phyloP scores from a whole-genome alignment of 2,113 vertebrate species.

The Meriones unguiculatus region DNA sequence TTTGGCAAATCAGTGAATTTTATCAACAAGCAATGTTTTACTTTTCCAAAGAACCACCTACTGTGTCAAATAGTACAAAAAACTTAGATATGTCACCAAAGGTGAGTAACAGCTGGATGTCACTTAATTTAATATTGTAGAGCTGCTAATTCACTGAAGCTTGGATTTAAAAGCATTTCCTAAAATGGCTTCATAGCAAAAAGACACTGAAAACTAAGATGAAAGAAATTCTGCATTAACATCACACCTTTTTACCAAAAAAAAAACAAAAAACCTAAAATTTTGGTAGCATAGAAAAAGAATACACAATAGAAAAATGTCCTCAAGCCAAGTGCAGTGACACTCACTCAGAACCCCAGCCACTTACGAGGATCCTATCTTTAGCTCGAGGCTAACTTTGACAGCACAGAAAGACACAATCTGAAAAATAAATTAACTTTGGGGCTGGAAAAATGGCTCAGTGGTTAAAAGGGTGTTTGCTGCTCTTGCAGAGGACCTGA shows the following conservation, averaged over 20 bases:
- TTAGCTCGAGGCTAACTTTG: not conserved
- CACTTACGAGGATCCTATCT: not conserved
- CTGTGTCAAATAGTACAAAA: not conserved
- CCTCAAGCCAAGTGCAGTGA: not conserved
- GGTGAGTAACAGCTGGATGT: not conserved
- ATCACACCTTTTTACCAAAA: not conserved
- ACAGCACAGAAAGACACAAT: not conserved
- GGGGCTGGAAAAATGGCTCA: not conserved
- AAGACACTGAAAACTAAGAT: not conserved
- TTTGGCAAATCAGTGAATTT: not conserved
- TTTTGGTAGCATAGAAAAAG: not conserved
- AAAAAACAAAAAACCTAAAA: not conserved
- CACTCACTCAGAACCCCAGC: not conserved
- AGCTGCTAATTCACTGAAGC: conserved; percentile 44
- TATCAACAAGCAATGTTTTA: not conserved
- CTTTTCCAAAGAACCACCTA: conserved; percentile 28
- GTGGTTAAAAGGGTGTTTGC: not conserved
- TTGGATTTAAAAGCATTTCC: not conserved
- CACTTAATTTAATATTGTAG: not conserved
- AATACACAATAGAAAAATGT: conserved; percentile 49
- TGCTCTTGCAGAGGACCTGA: no score
- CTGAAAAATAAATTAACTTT: not conserved
- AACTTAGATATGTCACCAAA: conserved; percentile 32
- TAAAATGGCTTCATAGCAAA: conserved; percentile 11
- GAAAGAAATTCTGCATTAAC: not conserved